phyloP scores from a whole-genome alignment of 2,113 vertebrate genomes.

The Arothron firmamentum region DNA sequence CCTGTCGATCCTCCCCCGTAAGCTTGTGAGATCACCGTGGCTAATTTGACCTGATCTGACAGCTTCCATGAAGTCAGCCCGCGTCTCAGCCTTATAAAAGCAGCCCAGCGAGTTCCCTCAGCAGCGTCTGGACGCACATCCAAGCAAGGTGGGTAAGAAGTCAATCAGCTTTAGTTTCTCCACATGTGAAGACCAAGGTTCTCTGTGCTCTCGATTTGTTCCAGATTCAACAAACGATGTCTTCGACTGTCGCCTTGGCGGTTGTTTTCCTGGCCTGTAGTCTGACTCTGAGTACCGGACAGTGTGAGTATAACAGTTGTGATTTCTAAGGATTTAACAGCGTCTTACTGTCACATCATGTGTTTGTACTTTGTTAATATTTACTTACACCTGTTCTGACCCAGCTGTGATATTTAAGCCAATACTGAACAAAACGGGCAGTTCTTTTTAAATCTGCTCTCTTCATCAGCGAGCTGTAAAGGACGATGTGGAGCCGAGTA shows the following conservation, averaged over 20 bases:
- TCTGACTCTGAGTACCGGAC: constrained; percentile 29
- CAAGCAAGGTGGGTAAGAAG: constrained; percentile 19
- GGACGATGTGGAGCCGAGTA: constrained; percentile 87
- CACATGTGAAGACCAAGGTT: neutral
- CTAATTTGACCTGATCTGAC: constrained; percentile 44
- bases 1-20: constrained; percentile 45
- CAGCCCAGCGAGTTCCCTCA: neutral
- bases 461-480: constrained; percentile 77
- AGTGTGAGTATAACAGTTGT: constrained; percentile 52
- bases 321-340: neutral
- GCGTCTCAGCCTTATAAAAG: constrained; percentile 42
- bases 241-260: constrained; percentile 26
- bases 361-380: constrained; percentile 24
- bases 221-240: constrained; percentile 43
- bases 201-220: constrained; percentile 2
- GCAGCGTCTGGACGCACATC: constrained; percentile 18
- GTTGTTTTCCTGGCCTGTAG: constrained; percentile 40
- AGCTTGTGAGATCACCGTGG: constrained; percentile 54
- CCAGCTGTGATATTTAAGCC: no score
- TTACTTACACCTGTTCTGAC: constrained; percentile 17
- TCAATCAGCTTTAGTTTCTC: neutral
- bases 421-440: neutral
- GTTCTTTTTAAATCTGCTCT: neutral
- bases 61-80: constrained; percentile 32
- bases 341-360: neutral